Conservation (phyloP, 2,113 vertebrate genomes). For the Elachura formosa region DNA sequence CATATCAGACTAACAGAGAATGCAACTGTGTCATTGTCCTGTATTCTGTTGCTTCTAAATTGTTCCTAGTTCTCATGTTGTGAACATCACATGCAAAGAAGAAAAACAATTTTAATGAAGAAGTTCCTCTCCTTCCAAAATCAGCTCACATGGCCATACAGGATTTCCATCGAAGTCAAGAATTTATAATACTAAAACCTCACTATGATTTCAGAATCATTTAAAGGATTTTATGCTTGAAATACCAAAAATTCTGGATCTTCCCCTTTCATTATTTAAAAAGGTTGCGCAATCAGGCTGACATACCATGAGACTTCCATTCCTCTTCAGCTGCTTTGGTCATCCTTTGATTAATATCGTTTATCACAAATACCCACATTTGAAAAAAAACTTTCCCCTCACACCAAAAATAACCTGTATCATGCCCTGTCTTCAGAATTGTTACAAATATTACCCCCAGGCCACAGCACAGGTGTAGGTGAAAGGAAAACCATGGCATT, state of each 20-base stretch:
- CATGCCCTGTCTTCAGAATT: neutral
- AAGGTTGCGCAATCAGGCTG: neutral
- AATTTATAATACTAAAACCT: neutral
- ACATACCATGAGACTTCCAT: neutral
- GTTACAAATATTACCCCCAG: neutral
- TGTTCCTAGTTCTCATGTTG: neutral
- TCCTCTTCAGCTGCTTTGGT: neutral
- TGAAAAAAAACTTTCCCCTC: neutral
- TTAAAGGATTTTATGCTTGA: neutral
- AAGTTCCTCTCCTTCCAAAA: neutral
- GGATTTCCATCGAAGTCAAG: neutral
- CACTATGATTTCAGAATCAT: neutral
- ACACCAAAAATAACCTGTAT: neutral
- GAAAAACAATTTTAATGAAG: neutral
- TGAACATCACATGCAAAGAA: neutral
- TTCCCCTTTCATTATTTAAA: neutral
- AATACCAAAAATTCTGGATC: neutral
- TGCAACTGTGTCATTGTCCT: neutral
- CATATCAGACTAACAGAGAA: neutral
- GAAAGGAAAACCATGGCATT: neutral
- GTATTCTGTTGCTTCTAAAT: neutral
- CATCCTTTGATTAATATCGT: neutral
- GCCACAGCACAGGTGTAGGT: neutral
- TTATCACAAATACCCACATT: neutral
- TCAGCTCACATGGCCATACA: neutral